Evolutionary conservation across 64 coral and sea anemone species (phyloP).

Genomic region (Dendrophyllia cribrosa): DNA sequence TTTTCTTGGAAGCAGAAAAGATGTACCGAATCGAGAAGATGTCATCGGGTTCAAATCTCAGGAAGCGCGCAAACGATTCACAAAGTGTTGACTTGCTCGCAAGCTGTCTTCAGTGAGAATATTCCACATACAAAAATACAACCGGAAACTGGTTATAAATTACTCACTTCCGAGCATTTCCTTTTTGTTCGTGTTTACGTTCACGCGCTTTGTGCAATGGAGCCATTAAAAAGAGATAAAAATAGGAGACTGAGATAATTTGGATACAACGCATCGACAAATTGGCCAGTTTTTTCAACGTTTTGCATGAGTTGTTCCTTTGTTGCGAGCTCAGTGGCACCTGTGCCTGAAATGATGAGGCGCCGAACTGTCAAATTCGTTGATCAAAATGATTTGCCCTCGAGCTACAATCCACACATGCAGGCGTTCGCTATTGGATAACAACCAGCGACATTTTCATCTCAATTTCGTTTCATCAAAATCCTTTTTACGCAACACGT

Average conservation of each 20-base stretch:
- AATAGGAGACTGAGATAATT: neutral
- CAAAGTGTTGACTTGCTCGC: neutral
- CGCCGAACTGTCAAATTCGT: conserved; percentile 30
- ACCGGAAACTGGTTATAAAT: conserved; percentile 61
- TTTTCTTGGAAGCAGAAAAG: neutral
- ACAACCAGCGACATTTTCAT: neutral
- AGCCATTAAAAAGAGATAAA: conserved; percentile 32
- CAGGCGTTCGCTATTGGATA: neutral
- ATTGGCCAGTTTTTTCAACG: neutral
- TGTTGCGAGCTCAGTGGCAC: conserved; percentile 24
- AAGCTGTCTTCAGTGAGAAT: neutral
- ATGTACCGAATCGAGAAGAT: neutral
- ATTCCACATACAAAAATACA: neutral
- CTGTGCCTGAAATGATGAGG: conserved; percentile 23
- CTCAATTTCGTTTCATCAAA: conserved; percentile 28
- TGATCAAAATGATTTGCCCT: conserved; percentile 45
- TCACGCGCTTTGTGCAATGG: neutral
- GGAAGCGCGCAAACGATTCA: neutral
- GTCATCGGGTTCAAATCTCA: neutral
- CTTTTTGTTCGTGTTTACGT: conserved; percentile 9
- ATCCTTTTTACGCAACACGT: neutral
- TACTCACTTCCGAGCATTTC: conserved; percentile 49
- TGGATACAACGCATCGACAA: conserved; percentile 25
- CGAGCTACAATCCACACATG: neutral
- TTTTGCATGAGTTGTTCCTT: conserved; percentile 59